These are phyloP conservation scores for Temnothorax nylanderi DNA, from an alignment of 1,140 invertebrate species.

Conservation along the genomic window DNA sequence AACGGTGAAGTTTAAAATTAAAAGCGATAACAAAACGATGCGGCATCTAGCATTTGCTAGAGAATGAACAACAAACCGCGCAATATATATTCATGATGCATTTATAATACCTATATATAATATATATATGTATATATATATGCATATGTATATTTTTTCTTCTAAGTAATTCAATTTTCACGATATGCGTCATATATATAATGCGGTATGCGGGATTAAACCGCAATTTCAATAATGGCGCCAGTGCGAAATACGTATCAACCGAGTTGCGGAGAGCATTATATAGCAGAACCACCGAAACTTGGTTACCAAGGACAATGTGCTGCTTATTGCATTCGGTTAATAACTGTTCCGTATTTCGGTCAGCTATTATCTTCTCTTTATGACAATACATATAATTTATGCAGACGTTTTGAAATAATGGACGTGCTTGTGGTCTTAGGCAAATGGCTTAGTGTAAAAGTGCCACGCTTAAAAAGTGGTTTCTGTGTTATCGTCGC, in stretches of 20 bases:
- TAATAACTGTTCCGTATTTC: constrained; percentile 45
- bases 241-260: constrained; percentile 41
- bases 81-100: constrained; percentile 1
- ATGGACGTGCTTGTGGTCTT: not conserved
- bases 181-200: constrained; percentile 16
- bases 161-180: constrained; percentile 21
- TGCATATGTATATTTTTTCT: constrained; percentile 9
- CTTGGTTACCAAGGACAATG: constrained; percentile 56
- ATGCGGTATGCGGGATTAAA: constrained; percentile 23
- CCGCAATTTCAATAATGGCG: constrained; percentile 53
- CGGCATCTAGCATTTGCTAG: constrained; percentile 31
- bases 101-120: too few relatives aligned
- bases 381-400: not conserved
- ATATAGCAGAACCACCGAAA: constrained; percentile 35
- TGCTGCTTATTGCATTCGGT: constrained; percentile 53
- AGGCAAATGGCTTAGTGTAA: not conserved
- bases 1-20: constrained; percentile 47
- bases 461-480: not conserved
- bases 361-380: constrained; percentile 37
- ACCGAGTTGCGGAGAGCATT: constrained; percentile 34
- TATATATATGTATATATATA: not conserved
- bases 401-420: not conserved
- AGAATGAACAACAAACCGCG: constrained; percentile 5
- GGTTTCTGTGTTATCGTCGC: not conserved
- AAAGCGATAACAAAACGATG: constrained; percentile 52